A percentile compares a stretch with the other conserved stretches of the same genome.
phyloP scores from a whole-genome alignment of 2,888 invertebrate genomes.

The Hymenopus coronatus region DNA sequence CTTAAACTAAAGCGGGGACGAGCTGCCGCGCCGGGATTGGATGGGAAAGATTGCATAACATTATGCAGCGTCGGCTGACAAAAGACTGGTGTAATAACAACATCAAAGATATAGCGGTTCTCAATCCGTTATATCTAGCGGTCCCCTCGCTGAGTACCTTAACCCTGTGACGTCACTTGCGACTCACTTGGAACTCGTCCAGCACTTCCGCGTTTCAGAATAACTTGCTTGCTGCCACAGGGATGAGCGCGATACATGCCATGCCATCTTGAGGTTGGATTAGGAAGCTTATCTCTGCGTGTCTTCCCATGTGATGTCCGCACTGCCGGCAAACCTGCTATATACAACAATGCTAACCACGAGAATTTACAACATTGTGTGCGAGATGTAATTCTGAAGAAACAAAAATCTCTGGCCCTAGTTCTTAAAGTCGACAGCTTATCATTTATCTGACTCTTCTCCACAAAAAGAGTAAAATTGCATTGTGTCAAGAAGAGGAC shows the following conservation, averaged over 20 bases:
- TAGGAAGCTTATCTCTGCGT: neutral
- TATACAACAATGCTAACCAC: too few relatives aligned
- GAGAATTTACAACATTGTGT: neutral
- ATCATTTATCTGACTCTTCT: too few relatives aligned
- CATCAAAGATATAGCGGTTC: neutral
- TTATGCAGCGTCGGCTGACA: neutral
- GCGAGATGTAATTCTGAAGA: neutral
- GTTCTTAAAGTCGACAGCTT: neutral
- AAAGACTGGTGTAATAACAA: neutral
- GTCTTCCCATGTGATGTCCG: neutral
- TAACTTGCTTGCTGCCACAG: neutral
- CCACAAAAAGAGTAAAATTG: too few relatives aligned
- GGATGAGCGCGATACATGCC: neutral
- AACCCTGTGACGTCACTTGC: conserved; percentile 29
- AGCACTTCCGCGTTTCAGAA: conserved; percentile 29
- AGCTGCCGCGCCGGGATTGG: neutral
- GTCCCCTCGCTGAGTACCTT: neutral
- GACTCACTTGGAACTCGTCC: conserved; percentile 30
- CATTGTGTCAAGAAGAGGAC: too few relatives aligned
- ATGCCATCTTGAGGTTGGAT: neutral
- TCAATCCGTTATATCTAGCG: neutral
- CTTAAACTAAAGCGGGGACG: too few relatives aligned
- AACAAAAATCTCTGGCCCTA: too few relatives aligned
- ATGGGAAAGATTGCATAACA: neutral
- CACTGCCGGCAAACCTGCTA: too few relatives aligned